Base-by-base conservation (phyloP, 2,113 vertebrate species). In the Uropsilus gracilis region DNA sequence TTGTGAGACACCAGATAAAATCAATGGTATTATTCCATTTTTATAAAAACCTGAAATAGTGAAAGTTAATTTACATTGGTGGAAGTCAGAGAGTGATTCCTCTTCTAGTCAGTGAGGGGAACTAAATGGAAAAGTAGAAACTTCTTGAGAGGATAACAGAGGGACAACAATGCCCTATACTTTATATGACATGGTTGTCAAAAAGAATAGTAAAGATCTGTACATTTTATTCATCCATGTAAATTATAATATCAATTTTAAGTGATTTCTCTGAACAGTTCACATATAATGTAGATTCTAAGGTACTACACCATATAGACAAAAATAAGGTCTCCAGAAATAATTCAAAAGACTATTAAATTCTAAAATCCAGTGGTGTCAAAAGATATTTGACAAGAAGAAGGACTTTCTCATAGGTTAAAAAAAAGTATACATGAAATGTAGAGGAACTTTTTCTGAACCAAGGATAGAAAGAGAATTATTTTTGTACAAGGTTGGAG, bases 71-170 rank as follows among this genome's bases (percentile, higher is more conserved):
- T 28, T 34, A 0, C 30, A 3, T 17, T 44, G 30, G 18, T 13
- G 8, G 39, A 73, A 48, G 55, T 73, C 32, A 42, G 64, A 55
- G 42, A 28, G 3, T 11, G 4, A 11, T 30, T 71, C 48, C 16
- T 14, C 24, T 1, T 20, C 5, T 7, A 13, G 3, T 46, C 8
- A 0, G 5, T 2, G 8, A 57, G 26, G 64, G 16, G 44, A 76
- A 61, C 7, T 39, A 24, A 32, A 30, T 5, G 28, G 26, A 72
- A 72, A 16, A 32, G 20, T 39, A 9, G 24, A 14, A 63, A 39
- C 9, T 48, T 71, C 55, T 20, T 39, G 16, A 69, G n/a, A n/a
- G 59, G 18, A 46, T n/a, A 37, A 71, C 14, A 34, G 34, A 53
- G 17, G 50, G 50, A 53, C 17, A 30, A 53, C 48, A n/a, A 48